These are phyloP conservation scores for Hoplodrina ambigua DNA, from an alignment of 2,888 invertebrate species.

Conservation along the genomic window DNA sequence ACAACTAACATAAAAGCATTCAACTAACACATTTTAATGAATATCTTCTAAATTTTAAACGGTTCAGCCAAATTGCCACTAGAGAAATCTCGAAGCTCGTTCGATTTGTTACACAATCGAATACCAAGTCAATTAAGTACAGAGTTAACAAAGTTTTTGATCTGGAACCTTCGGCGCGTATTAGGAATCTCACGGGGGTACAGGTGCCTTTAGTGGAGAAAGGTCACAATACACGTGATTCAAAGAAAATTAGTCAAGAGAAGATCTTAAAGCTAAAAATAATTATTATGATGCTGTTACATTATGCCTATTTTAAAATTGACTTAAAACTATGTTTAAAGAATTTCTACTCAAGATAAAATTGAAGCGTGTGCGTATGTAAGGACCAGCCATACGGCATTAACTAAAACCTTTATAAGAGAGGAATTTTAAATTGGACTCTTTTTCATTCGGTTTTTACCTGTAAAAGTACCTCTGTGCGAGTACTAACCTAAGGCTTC, in stretches of 20 bases:
- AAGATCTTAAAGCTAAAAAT: neutral
- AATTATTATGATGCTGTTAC: neutral
- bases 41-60: neutral
- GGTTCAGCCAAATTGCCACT: neutral
- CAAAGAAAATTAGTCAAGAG: neutral
- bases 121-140: conserved; percentile 38
- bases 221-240: conserved; percentile 16
- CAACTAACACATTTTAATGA: neutral
- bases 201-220: neutral
- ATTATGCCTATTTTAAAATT: neutral
- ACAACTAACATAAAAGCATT: neutral
- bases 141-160: conserved; percentile 43
- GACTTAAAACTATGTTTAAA: neutral
- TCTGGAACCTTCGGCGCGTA: conserved; percentile 6
- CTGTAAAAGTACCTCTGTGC: neutral
- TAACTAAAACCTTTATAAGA: neutral
- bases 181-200: conserved; percentile 4
- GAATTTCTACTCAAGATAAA: neutral
- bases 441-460: neutral
- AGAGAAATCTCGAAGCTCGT: conserved; percentile 18
- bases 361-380: neutral
- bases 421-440: neutral
- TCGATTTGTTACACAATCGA: conserved; percentile 18
- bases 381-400: neutral
- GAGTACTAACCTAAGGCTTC: neutral